These are phyloP conservation scores for Apis mellifera DNA, from an alignment of 1,140 invertebrate genomes.

Conservation along the genomic window Amel_HAv3.1 CM009932.2:7559501-7560000, in stretches of 20 bases:
- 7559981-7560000: slow-evolving; percentile 75
- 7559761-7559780: slow-evolving; percentile 74
- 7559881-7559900: slow-evolving; percentile 55
- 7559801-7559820: slow-evolving; percentile 80
- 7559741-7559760: slow-evolving; percentile 41
- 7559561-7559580: no score
- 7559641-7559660: neutral
- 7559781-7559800: slow-evolving; percentile 77
- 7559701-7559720: slow-evolving; percentile 5
- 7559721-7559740: slow-evolving; percentile 11
- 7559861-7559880: slow-evolving; percentile 74
- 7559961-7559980: slow-evolving; percentile 49
- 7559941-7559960: slow-evolving; percentile 50
- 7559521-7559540: neutral
- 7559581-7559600: neutral
- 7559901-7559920: slow-evolving; percentile 60
- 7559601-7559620: neutral
- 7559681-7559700: neutral
- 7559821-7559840: slow-evolving; percentile 78
- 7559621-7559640: neutral
- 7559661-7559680: neutral
- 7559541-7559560: neutral
- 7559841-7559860: slow-evolving; percentile 74
- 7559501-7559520: neutral
- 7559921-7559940: slow-evolving; percentile 67